phyloP scores from a whole-genome alignment of 2,888 invertebrate genomes.

The Heliothis peltigera region DNA sequence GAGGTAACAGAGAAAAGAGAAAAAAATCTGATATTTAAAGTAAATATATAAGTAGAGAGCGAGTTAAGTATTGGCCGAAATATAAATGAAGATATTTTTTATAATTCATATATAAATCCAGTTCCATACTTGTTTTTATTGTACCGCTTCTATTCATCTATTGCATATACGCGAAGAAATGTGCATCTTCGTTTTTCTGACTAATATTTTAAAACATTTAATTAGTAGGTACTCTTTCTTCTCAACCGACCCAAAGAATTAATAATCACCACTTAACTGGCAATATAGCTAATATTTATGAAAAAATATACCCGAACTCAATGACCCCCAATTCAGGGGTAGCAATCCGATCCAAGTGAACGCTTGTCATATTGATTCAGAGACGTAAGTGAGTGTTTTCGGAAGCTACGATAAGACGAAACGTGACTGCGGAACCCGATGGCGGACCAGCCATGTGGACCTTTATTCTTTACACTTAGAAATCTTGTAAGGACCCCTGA shows the following conservation, averaged over 20 bases:
- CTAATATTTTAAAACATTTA: not conserved
- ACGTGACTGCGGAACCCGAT: slow-evolving; percentile 78
- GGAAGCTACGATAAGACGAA: slow-evolving; percentile 80
- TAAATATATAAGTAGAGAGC: too few species aligned
- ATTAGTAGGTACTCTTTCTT: slow-evolving; percentile 6
- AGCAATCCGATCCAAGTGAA: slow-evolving; percentile 81
- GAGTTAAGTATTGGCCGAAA: too few species aligned
- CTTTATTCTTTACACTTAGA: slow-evolving; percentile 70
- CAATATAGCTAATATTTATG: slow-evolving; percentile 44
- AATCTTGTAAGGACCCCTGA: slow-evolving; percentile 65
- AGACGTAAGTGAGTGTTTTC: slow-evolving; percentile 83
- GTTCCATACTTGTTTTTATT: too few species aligned
- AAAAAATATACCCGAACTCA: slow-evolving; percentile 40
- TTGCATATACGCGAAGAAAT: too few species aligned
- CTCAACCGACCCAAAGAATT: slow-evolving; percentile 15
- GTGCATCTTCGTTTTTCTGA: not conserved
- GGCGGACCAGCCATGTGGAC: slow-evolving; percentile 76
- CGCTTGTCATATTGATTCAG: slow-evolving; percentile 84
- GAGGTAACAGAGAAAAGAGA: too few species aligned
- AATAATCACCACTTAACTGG: slow-evolving; percentile 31
- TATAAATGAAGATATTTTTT: too few species aligned
- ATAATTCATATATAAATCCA: too few species aligned
- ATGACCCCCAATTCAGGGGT: slow-evolving; percentile 72
- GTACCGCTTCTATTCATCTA: too few species aligned
- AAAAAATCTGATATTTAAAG: too few species aligned